Evolutionary conservation across 1,140 invertebrate genomes (phyloP).

Genomic region (Cotesia chilonis): DNA sequence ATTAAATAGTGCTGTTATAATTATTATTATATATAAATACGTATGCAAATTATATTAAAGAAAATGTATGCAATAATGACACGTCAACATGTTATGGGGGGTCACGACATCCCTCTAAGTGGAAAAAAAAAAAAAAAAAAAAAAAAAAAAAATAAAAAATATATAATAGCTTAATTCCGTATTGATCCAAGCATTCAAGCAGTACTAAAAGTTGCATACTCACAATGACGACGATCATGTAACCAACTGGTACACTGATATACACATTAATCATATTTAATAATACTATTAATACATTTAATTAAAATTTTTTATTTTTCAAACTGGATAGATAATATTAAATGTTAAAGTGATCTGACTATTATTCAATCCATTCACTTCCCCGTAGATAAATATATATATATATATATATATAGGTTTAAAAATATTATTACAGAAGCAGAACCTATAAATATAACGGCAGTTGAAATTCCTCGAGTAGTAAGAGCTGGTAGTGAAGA

Average conservation of each 20-base stretch:
- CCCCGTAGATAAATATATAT: neutral
- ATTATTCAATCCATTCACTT: too few species aligned
- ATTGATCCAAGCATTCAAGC: constrained; percentile 46
- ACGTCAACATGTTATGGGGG: neutral
- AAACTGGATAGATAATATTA: too few species aligned
- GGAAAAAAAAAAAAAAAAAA: constrained; percentile 31
- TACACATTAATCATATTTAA: constrained; percentile 20
- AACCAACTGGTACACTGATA: neutral
- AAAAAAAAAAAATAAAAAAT: neutral
- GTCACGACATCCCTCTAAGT: neutral
- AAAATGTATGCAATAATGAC: constrained; percentile 7
- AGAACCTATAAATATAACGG: constrained; percentile 69
- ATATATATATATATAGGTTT: neutral
- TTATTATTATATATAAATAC: too few species aligned
- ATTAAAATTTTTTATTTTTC: too few species aligned
- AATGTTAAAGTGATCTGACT: too few species aligned
- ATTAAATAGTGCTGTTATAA: too few species aligned
- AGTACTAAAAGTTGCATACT: neutral
- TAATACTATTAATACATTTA: too few species aligned
- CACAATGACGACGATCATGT: neutral
- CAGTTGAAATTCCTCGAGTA: constrained; percentile 73
- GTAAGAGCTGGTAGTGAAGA: constrained; percentile 73
- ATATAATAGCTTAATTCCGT: constrained; percentile 56
- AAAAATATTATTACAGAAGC: constrained; percentile 44
- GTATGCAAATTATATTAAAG: too few species aligned